Evolutionary conservation across 2,888 invertebrate genomes (phyloP), one percentile per base, ranked within the genome.

Genomic region (Drosophila silvestris): DNA sequence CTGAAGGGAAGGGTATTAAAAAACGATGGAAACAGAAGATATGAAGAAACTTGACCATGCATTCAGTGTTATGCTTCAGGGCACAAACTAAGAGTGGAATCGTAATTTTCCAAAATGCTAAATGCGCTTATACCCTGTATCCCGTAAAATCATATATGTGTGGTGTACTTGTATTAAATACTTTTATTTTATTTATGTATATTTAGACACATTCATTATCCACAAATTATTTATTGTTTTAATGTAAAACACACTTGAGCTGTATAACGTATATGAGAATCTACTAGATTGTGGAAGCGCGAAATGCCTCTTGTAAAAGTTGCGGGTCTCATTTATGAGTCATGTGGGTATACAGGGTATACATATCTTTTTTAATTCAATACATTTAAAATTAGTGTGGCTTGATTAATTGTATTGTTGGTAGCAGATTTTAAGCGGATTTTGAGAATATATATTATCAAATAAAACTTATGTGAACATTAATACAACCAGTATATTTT

Each of bases 31-130:
- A 44, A 44, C 10, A 19, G 32, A 26, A 58, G n/a, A 44, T 22
- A 16, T 28, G n/a, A 28, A 58, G 44, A 41, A 44, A 58, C 41
- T 58, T 47, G 58, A 32, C 58, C 58, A 58, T 44, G 58, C 58
- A 58, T 58, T 41, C 32, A 58, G 32, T 44, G 32, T 58, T 58
- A 44, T 58, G 58, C 58, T 58, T 12, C 10, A 26, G 16, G 19
- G 44, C 58, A 12, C 58, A 44, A 22, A 44, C 41, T 32, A 58
- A 44, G 22, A 32, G 44, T 33, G 22, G 32, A 22, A 58, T 44
- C 32, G 10, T 0, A n/a, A 7, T 9, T n/a, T 5, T 39, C n/a
- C 37, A 28, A 28, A 28, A 30, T 57, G 39, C 14, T 9, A 28
- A 39, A 39, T 30, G n/a, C 39, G n/a, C 16, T 0, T 16, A 19